phyloP scores from a whole-genome alignment of 1,140 invertebrate species.

The Drosophila watanabei region DNA sequence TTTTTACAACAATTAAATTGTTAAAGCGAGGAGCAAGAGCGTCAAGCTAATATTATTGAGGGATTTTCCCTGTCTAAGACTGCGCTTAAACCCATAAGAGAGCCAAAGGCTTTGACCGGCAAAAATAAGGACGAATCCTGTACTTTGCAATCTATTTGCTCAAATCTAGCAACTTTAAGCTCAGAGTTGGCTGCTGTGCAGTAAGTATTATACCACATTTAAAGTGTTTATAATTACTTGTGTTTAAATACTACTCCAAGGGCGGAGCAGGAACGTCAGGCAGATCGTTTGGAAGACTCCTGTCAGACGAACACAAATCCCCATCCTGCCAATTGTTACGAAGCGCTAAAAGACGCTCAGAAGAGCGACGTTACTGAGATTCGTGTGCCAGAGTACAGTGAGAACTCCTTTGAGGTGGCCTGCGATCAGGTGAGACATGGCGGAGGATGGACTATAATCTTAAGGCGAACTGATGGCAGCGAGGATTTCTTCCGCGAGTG shows the following conservation, averaged over 20 bases:
- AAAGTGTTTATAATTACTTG: background rate
- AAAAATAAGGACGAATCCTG: background rate
- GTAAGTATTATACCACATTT: background rate
- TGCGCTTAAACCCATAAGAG: background rate
- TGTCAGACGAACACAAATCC: background rate
- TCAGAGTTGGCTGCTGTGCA: background rate
- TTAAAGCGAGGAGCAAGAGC: too few species aligned
- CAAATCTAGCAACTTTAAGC: background rate
- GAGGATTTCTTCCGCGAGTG: background rate
- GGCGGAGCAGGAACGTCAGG: conserved; percentile 3
- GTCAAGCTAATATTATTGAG: too few species aligned
- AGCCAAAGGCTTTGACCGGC: background rate
- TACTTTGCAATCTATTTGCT: background rate
- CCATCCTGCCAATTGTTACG: background rate
- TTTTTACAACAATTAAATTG: too few species aligned
- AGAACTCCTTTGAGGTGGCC: background rate
- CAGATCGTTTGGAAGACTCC: background rate
- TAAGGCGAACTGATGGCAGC: conserved; percentile 2
- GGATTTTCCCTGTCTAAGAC: too few species aligned
- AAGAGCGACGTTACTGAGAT: background rate
- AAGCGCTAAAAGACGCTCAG: background rate
- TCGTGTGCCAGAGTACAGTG: background rate
- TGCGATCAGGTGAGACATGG: background rate
- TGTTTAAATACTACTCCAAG: background rate
- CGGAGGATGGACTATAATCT: background rate